phyloP scores from a whole-genome alignment of 1,140 invertebrate genomes.

The Chironomus tepperi region DNA sequence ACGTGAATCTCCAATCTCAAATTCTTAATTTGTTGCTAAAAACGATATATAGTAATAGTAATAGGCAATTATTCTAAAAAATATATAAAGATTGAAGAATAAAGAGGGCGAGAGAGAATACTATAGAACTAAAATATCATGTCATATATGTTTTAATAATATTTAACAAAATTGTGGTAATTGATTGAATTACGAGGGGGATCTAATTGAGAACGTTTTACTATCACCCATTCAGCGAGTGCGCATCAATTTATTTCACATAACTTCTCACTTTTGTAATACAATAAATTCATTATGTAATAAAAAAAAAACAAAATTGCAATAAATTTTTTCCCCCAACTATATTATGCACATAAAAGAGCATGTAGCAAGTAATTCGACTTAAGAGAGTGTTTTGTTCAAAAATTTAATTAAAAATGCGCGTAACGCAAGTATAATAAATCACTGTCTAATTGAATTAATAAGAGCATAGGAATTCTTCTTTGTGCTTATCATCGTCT shows the following conservation, averaged over 20 bases:
- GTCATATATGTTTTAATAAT: slow-evolving; percentile 9
- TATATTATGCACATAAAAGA: not conserved
- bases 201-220: not conserved
- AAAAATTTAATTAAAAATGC: not conserved
- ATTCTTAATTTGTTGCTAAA: too few species aligned
- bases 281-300: not conserved
- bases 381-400: not conserved
- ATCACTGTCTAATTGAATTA: slow-evolving; percentile 4
- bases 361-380: not conserved
- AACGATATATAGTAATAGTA: not conserved
- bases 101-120: not conserved
- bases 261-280: not conserved
- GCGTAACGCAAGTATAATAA: not conserved
- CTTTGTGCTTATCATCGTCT: too few species aligned
- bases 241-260: not conserved
- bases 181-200: not conserved
- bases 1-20: too few species aligned
- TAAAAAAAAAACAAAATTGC: not conserved
- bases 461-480: too few species aligned
- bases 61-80: not conserved
- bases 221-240: not conserved
- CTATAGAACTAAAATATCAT: slow-evolving; percentile 4
- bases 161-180: slow-evolving; percentile 5
- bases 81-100: not conserved
- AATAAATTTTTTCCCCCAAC: not conserved